Conservation (phyloP, 1,140 invertebrate species). For the Gonioctena quinquepunctata region DNA sequence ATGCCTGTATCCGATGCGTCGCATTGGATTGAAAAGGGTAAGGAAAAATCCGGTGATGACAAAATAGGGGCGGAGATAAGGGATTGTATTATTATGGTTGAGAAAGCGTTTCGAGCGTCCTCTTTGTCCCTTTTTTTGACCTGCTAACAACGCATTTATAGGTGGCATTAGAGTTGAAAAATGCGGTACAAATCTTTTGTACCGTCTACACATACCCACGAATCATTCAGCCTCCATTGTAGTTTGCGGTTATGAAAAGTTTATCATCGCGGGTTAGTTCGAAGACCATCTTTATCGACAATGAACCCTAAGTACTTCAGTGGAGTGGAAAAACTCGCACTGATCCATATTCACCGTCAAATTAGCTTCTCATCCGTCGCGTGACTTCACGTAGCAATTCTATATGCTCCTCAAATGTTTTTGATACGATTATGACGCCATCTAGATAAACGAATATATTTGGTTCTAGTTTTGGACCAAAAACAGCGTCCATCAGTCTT, state of each 20-base stretch:
- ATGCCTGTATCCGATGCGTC: constrained; percentile 41
- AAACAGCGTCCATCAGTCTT: constrained; percentile 38
- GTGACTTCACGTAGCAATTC: constrained; percentile 34
- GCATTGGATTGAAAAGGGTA: constrained; percentile 35
- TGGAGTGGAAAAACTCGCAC: constrained; percentile 14
- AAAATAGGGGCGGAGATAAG: constrained; percentile 34
- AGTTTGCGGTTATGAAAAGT: constrained; percentile 46
- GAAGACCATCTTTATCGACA: constrained; percentile 7
- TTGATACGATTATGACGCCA: constrained; percentile 2
- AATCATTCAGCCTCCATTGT: constrained; percentile 48
- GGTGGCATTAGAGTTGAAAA: constrained; percentile 49
- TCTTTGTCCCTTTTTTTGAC: constrained; percentile 33
- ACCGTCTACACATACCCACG: constrained; percentile 46
- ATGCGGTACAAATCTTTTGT: constrained; percentile 53
- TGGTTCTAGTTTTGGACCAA: constrained; percentile 5
- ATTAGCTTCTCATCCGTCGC: constrained; percentile 1
- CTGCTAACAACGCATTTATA: constrained; percentile 48
- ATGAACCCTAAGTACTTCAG: constrained; percentile 21
- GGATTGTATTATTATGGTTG: constrained; percentile 9
- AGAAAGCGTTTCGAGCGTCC: constrained; percentile 19
- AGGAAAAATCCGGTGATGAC: constrained; percentile 38
- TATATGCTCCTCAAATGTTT: constrained; percentile 39
- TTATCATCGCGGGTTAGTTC: constrained; percentile 40
- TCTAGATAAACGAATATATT: constrained; percentile 3
- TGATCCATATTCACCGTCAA: constrained; percentile 39